Conservation (phyloP, 2,888 invertebrate genomes). For the Dynastes hyllus region DNA sequence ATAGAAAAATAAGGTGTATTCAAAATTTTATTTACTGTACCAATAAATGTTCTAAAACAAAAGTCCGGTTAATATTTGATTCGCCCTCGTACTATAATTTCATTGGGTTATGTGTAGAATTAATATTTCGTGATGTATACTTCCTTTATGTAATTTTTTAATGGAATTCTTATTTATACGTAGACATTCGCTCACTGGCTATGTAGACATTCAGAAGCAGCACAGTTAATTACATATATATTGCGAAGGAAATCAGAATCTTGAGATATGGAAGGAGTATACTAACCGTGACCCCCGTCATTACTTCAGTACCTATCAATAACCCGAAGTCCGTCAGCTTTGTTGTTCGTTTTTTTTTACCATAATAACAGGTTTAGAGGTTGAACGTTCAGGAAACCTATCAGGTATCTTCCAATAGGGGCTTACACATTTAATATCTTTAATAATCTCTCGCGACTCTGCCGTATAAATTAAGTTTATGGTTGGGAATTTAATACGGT, state of each 20-base stretch:
- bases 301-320: slow-evolving; percentile 60
- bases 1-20: too few relatives aligned
- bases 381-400: slow-evolving; percentile 62
- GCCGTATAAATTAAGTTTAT: slow-evolving; percentile 68
- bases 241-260: slow-evolving; percentile 38
- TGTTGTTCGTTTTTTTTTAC: slow-evolving; percentile 61
- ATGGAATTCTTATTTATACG: too few relatives aligned
- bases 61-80: too few relatives aligned
- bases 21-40: too few relatives aligned
- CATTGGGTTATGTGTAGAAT: too few relatives aligned
- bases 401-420: slow-evolving; percentile 62
- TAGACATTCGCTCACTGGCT: too few relatives aligned
- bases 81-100: too few relatives aligned
- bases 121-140: too few relatives aligned
- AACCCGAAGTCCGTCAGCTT: slow-evolving; percentile 58
- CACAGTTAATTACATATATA: slow-evolving; percentile 29
- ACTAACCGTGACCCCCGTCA: slow-evolving; percentile 61
- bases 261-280: slow-evolving; percentile 50
- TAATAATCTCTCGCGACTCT: slow-evolving; percentile 65
- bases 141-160: too few relatives aligned
- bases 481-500: slow-evolving; percentile 67
- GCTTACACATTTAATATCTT: slow-evolving; percentile 65
- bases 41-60: too few relatives aligned
- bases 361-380: slow-evolving; percentile 67
- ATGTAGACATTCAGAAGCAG: slow-evolving; percentile 23